phyloP scores from a whole-genome alignment of 53 echinoderm and acorn worm genomes.

The Antedon mediterranea region DNA sequence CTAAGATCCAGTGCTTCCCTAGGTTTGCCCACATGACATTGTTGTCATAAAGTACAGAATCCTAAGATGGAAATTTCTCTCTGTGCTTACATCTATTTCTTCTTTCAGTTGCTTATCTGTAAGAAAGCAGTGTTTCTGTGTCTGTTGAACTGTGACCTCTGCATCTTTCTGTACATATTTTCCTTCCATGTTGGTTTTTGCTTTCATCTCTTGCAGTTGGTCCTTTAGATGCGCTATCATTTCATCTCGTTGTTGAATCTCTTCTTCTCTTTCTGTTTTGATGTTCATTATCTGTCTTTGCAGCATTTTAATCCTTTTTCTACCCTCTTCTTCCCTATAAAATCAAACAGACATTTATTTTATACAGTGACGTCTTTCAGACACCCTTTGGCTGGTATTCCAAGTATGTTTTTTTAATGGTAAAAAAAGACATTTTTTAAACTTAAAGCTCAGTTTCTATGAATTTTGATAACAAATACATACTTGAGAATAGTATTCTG shows the following conservation, averaged over 20 bases:
- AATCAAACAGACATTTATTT: no score
- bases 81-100: constrained; percentile 70
- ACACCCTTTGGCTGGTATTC: no score
- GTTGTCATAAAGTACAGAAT: no score
- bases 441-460: no score
- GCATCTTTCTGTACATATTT: constrained; percentile 95
- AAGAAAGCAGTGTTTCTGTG: constrained; percentile 81
- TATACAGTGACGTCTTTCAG: no score
- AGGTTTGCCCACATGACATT: no score
- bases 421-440: no score
- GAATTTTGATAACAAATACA: no score
- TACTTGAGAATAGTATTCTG: constrained; percentile 98
- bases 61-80: neutral
- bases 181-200: constrained; percentile 99
- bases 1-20: no score
- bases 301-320: constrained; percentile 66
- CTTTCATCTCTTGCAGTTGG: constrained; percentile 98
- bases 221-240: constrained; percentile 97
- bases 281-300: constrained; percentile 81
- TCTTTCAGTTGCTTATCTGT: constrained; percentile 76
- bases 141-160: constrained; percentile 84
- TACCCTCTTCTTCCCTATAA: constrained; percentile 80
- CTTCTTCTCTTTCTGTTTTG: constrained; percentile 58
- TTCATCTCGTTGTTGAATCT: constrained; percentile 88
- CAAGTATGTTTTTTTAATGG: no score